Base-by-base conservation (phyloP, 2,888 invertebrate genomes). In the Pristionchus mayeri region DNA sequence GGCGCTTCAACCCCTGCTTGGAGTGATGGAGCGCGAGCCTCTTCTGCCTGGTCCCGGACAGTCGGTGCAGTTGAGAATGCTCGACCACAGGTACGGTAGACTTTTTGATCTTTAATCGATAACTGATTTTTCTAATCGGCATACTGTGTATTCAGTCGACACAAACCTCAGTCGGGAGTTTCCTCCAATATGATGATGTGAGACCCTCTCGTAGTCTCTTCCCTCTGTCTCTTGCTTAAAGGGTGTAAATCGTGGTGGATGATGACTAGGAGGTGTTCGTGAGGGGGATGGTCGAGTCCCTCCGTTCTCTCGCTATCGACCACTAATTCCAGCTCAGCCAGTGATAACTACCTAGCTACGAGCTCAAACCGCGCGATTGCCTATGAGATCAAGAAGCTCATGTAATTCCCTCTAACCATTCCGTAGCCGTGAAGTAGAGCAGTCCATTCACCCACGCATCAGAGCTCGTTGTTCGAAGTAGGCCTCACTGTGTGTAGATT, bases 321-420 rank as follows among this genome's bases (percentile, higher is more conserved):
- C 16, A 67, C 67, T 67, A 34, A 67, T 89, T 90, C 87, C 89
- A 90, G 90, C 86, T 90, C 90, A 85, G 87, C 88, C 52, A 87
- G 87, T 86, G 90, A 90, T 88, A 89, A 87, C 85, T 89, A 90
- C 85, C 86, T 90, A 85, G 88, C 87, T 85, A 86, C 89, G 81
- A 89, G 88, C 88, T 87, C 88, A n/a, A 86, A 88, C 95, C 97
- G 97, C 95, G 83, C 83, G 21, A 96, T 98, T 95, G 97, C 97
- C 95, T 98, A 98, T 95, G 97, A 98, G 97, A 97, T 98, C 95
- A 97, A 98, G 96, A 98, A 98, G 95, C 96, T 98, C 96, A 97
- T 98, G 98, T 98, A 97, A 96, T 78, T 40, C 80, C 37, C 2
- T 27, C 67, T 34, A 57, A 37, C 60, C 21, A 40, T 34, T 60